phyloP scores from a whole-genome alignment of 1,140 invertebrate species.

The Cyrtorhinus lividipennis region DNA sequence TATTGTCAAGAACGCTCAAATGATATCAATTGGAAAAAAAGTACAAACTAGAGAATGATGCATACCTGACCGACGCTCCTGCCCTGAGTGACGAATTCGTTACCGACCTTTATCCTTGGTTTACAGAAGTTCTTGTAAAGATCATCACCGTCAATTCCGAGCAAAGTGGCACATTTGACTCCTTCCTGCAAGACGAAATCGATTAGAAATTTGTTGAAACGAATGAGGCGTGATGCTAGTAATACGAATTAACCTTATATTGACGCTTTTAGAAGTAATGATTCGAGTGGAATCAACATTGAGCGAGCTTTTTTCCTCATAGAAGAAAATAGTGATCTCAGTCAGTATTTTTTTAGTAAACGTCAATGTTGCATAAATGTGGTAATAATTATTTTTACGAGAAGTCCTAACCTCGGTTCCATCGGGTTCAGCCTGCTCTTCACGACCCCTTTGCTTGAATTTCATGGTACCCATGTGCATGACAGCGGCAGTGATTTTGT shows the following conservation, averaged over 20 bases:
- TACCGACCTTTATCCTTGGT: constrained; percentile 96
- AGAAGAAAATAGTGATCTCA: too few relatives aligned
- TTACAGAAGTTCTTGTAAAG: constrained; percentile 95
- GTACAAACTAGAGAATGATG: too few relatives aligned
- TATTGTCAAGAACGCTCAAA: too few relatives aligned
- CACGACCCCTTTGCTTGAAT: constrained; percentile 99
- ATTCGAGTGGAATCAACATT: not conserved
- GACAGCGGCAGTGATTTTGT: constrained; percentile 91
- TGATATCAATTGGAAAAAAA: too few relatives aligned
- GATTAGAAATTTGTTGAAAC: not conserved
- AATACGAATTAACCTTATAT: constrained; percentile 2
- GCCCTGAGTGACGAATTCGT: constrained; percentile 96
- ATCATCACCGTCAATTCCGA: constrained; percentile 76
- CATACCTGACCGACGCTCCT: constrained; percentile 78
- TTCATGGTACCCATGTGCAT: constrained; percentile 99
- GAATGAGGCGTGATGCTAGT: not conserved
- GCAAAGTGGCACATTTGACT: constrained; percentile 79
- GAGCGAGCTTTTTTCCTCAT: not conserved
- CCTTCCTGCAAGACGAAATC: constrained; percentile 56
- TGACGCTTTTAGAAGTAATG: too few relatives aligned
- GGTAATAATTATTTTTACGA: too few relatives aligned
- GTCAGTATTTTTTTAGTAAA: too few relatives aligned
- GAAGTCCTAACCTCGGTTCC: constrained; percentile 76
- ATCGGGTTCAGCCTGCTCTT: constrained; percentile 98
- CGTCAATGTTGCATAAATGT: too few relatives aligned